Evolutionary conservation across 2,888 invertebrate species (phyloP).

Genomic region (Sesamia inferens): DNA sequence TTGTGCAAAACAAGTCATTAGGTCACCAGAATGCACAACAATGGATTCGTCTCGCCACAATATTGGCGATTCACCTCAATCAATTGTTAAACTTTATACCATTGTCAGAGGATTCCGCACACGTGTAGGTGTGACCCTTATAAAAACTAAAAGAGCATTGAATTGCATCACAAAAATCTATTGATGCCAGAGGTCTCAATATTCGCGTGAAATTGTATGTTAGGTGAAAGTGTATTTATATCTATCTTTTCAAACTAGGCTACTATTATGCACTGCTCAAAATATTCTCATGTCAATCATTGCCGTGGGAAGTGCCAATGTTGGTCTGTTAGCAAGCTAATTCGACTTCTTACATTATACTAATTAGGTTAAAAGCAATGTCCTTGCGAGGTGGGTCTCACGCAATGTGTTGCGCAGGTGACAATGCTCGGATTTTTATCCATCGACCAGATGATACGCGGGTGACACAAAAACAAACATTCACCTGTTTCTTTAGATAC

Average conservation of each 20-base stretch:
- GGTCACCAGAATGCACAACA: conserved; percentile 77
- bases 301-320: conserved; percentile 70
- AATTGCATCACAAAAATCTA: conserved; percentile 73
- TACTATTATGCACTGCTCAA: conserved; percentile 52
- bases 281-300: conserved; percentile 76
- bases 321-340: conserved; percentile 62
- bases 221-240: conserved; percentile 71
- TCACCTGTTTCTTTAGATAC: conserved; percentile 81
- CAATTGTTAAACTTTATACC: conserved; percentile 55
- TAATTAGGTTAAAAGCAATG: conserved; percentile 64
- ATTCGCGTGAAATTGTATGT: conserved; percentile 64
- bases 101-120: conserved; percentile 74
- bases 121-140: conserved; percentile 83
- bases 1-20: conserved; percentile 82
- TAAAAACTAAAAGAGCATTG: conserved; percentile 69
- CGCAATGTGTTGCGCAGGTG: conserved; percentile 75
- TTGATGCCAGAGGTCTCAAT: conserved; percentile 63
- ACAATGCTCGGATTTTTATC: conserved; percentile 71
- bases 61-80: conserved; percentile 64
- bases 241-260: conserved; percentile 49
- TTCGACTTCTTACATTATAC: conserved; percentile 64
- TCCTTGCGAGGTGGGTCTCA: conserved; percentile 63
- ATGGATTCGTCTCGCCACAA: conserved; percentile 65
- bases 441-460: conserved; percentile 81
- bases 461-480: conserved; percentile 71